These are phyloP conservation scores for Macrosiphum euphorbiae DNA, from an alignment of 2,888 invertebrate genomes.

Conservation along the genomic window DNA sequence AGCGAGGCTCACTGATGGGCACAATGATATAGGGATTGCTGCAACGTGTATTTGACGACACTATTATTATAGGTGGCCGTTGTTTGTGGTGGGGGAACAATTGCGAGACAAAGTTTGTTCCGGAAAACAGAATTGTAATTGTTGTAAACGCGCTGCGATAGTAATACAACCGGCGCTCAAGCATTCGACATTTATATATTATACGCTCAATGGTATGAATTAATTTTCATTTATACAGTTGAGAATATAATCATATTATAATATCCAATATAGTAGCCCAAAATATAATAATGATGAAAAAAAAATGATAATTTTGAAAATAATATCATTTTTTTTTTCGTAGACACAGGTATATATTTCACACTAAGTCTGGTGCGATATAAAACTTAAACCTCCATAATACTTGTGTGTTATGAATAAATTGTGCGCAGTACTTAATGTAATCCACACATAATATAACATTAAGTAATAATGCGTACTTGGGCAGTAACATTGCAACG, in stretches of 20 bases:
- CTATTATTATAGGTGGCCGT: not conserved
- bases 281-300: not conserved
- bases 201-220: not conserved
- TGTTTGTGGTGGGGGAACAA: not conserved
- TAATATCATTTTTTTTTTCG: too few relatives aligned
- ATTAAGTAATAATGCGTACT: not conserved
- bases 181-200: not conserved
- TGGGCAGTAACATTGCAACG: not conserved
- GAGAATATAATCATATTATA: not conserved
- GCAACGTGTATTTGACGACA: not conserved
- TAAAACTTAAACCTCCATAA: not conserved
- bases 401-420: too few relatives aligned
- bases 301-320: not conserved
- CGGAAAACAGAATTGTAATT: not conserved
- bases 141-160: not conserved
- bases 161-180: not conserved
- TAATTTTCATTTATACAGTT: not conserved
- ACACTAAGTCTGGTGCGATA: not conserved
- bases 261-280: not conserved
- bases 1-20: not conserved
- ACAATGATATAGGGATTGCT: not conserved
- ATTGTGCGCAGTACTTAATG: too few relatives aligned
- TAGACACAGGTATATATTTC: not conserved
- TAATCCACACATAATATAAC: not conserved
- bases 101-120: not conserved